Evolutionary conservation across 1,140 invertebrate genomes (phyloP).

Genomic region (Scaptomyza montana): DNA sequence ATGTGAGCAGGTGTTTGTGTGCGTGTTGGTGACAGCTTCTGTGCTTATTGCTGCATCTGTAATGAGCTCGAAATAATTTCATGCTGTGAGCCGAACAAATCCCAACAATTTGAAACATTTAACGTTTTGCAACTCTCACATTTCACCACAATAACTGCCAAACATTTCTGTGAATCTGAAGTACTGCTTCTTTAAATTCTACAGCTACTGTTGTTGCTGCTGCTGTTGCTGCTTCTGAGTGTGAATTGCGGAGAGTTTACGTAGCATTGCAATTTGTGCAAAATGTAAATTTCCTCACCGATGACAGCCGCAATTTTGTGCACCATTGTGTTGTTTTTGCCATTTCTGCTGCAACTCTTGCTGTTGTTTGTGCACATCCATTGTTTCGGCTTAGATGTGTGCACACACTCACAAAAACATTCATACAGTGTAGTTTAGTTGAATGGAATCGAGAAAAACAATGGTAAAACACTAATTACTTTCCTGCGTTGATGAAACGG

Average conservation of each 20-base stretch:
- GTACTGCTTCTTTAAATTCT: neutral
- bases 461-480: neutral
- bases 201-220: neutral
- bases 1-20: slow-evolving; percentile 31
- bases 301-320: slow-evolving; percentile 79
- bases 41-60: slow-evolving; percentile 21
- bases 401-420: slow-evolving; percentile 5
- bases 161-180: neutral
- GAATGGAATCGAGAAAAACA: slow-evolving; percentile 1
- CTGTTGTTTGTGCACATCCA: slow-evolving; percentile 61
- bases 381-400: slow-evolving; percentile 62
- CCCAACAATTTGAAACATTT: slow-evolving; percentile 27
- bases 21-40: slow-evolving; percentile 17
- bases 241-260: slow-evolving; percentile 55
- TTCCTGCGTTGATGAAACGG: no score
- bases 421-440: slow-evolving; percentile 8
- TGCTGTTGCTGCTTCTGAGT: neutral
- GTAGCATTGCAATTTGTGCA: slow-evolving; percentile 81
- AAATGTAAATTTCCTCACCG: slow-evolving; percentile 81
- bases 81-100: slow-evolving; percentile 18
- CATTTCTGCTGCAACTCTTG: slow-evolving; percentile 22
- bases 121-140: slow-evolving; percentile 33
- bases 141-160: neutral
- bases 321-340: slow-evolving; percentile 63
- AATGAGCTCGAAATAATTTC: slow-evolving; percentile 67